Base-by-base conservation (phyloP, 2,113 vertebrate genomes). In the Chaetodon auriga region DNA sequence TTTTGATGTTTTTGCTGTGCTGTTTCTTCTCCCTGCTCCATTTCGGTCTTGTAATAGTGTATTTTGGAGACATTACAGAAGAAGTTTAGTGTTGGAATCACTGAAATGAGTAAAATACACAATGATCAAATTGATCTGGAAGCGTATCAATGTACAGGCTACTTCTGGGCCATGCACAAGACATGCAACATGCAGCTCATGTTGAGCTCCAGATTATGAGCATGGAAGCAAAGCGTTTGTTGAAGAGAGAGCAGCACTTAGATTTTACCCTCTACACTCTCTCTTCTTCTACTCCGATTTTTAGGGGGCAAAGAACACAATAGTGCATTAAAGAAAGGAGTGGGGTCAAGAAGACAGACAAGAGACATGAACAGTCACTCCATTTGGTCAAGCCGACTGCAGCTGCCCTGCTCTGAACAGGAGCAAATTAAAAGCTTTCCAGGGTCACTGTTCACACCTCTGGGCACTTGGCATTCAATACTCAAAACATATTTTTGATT, bases 231-330 rank as follows among this genome's bases (percentile, higher is more conserved):
- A 35, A 60, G 61, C 6, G 54, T 53, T 19, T 43, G 41, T 61
- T 62, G 64, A 23, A 23, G 51, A 55, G n/a, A 23, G 53, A 23
- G 21, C 65, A 41, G 80, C 25, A 48, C 57, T 54, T 65, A 55
- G 7, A 35, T 70, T 12, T 60, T 51, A 69, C 19, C 23, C 66
- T 36, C 9, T 14, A 25, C 15, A 18, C 43, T 45, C n/a, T n/a
- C 41, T 55, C 10, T 23, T 13, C 30, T 45, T 46, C 53, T 43
- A 4, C 11, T 2, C 18, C 19, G 1, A 15, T 21, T 60, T 72
- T 38, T 41, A 45, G 2, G 18, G 25, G 54, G 46, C 41, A 72
- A 68, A 75, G n/a, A 85, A 71, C 16, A 23, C 53, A 71, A 60
- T 3, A 36, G 53, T 21, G 36, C 51, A 85, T 57, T 71, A 49